Base-by-base conservation (phyloP, 2,797 vertebrate species). In the Falco peregrinus region DNA sequence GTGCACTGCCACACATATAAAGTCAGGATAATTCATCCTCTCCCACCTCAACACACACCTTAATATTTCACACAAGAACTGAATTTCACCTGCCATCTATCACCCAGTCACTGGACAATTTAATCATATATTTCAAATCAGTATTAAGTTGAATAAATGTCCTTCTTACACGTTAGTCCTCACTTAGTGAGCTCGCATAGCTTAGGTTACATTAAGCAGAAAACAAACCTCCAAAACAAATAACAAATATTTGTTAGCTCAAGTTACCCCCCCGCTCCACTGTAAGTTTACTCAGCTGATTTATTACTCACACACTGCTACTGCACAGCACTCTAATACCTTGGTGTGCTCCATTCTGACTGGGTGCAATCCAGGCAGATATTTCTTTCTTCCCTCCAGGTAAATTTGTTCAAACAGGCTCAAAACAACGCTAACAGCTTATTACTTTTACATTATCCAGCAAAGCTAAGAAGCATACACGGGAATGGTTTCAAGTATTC, bases 401-500 rank as follows among this genome's bases (percentile, higher is more conserved):
- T 73, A 82, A 65, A 71, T 92, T 89, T 89, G 41, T 73, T 88
- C 88, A 93, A 65, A 60, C 39, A 88, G 67, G 54, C 54, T 85
- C 28, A 81, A 75, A 94, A 74, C 90, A 91, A 86, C 91, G 85
- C 84, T 59, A 80, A 51, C 21, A 73, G 29, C 3, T 47, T 53
- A 31, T 35, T 64, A 17, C 79, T 76, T 75, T 94, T 71, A 48
- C 29, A 26, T 60, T 63, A 69, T 24, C 26, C 64, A 65, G 60
- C 1, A 6, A 89, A 89, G 35, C 39, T 70, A 69, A 45, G 67
- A 69, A 43, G 33, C 24, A 64, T 28, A 65, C 33, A 88, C 0
- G 1, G 57, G 86, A 95, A 96, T 95, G 74, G 92, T 90, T 91
- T 86, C 78, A 77, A 28, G 87, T 83, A 75, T 91, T 90, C 10